These are phyloP conservation scores for Entomobrya multifasciata DNA, from an alignment of 2,888 invertebrate genomes.

Conservation along the genomic window DNA sequence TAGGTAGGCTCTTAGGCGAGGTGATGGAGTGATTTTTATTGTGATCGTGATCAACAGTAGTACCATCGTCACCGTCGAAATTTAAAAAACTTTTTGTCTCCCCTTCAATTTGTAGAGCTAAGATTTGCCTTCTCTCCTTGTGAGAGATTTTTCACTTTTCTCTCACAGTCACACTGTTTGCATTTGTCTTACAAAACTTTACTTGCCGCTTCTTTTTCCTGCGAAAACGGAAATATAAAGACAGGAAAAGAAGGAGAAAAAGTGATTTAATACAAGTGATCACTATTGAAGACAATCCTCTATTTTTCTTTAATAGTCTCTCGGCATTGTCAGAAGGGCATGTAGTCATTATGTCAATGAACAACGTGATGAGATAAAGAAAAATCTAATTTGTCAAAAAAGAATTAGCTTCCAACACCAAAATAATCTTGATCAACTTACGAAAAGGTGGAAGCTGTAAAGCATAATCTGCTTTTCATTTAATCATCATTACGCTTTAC, in stretches of 20 bases:
- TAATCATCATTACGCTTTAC: not conserved
- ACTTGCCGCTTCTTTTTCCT: not conserved
- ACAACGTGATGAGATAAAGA: constrained; percentile 7
- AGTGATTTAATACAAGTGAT: constrained; percentile 61
- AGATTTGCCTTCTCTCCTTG: constrained; percentile 39
- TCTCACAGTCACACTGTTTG: constrained; percentile 51
- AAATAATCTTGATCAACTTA: no score
- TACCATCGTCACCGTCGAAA: not conserved
- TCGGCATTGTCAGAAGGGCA: constrained; percentile 34
- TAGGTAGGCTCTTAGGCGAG: constrained; percentile 48
- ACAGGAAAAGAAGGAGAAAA: constrained; percentile 22
- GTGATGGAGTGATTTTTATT: constrained; percentile 68
- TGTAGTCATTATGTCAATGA: constrained; percentile 20
- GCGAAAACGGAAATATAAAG: not conserved
- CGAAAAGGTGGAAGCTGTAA: no score
- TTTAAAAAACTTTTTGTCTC: no score
- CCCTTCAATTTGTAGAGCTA: no score
- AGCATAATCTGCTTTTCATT: no score
- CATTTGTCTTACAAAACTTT: constrained; percentile 44
- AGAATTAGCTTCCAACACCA: not conserved
- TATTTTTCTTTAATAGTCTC: constrained; percentile 59
- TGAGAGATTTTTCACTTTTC: no score
- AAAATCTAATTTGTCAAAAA: constrained; percentile 18
- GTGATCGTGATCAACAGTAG: constrained; percentile 33
- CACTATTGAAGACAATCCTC: constrained; percentile 58